Base-by-base conservation (phyloP, 1,140 invertebrate genomes). In the Brachionus angularis region DNA sequence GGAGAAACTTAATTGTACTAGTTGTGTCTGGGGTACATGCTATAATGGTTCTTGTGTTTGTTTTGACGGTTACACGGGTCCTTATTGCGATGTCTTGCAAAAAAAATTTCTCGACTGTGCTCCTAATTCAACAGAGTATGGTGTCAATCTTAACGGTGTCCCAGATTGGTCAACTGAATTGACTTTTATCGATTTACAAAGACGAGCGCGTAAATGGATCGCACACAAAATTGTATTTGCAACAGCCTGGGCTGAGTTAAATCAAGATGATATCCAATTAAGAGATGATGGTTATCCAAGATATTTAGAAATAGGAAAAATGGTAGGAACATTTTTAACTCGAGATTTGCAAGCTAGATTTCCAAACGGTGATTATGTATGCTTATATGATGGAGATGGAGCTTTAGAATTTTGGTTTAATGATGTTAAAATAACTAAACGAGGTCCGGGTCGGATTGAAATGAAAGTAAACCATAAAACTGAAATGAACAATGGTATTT, bases 321-420 rank as follows among this genome's bases (percentile, higher is more conserved):
- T 73, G 73, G 29, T 47, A 1, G 75, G 55, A 8, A 76, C 74
- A 36, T 61, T 77, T 33, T 47, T 77, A 42, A 46, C 74, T 5
- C 42, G 75, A 18, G 27, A 36, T 46, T 50, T 34, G 5, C 64
- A 72, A 8, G 10, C 29, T 21, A 70, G 73, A 27, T 52, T 58
- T 42, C 74, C 75, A 10, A 58, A 49, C 25, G 75, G 75, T 14
- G 74, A 76, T 46, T 77, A 75, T 39, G 74, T 75, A 1, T 39
- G 75, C 3, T 52, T 77, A 2, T 77, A 75, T 69, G 76, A 77
- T 46, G 76, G 76, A 0, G 76, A 77, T 25, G 76, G 76, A 7
- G 73, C 70, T 31, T 52, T 77, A 8, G 64, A 47, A 4, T 73
- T 76, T 36, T 53, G n/a, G 14, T 67, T 77, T 2, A 53, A 72